Conservation (phyloP, 2,888 invertebrate genomes). For the Volucella zonaria region DNA sequence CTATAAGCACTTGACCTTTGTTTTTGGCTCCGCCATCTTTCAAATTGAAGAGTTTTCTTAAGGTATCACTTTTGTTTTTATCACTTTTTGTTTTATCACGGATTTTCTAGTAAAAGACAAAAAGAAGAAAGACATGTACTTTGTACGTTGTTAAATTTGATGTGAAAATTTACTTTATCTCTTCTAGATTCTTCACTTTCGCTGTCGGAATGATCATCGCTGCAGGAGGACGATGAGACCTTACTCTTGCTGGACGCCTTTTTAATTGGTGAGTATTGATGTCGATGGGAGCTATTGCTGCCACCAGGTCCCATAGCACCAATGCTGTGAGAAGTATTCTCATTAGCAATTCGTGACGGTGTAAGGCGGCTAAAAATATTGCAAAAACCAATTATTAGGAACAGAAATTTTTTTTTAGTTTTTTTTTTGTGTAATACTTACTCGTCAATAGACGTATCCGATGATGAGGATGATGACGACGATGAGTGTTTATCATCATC, state of each 20-base stretch:
- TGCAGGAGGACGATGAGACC: conserved; percentile 71
- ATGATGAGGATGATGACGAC: conserved; percentile 75
- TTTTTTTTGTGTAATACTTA: conserved; percentile 17
- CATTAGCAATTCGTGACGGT: conserved; percentile 60
- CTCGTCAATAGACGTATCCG: conserved; percentile 72
- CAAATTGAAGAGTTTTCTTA: conserved; percentile 87
- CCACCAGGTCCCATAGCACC: conserved; percentile 67
- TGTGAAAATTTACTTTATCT: conserved; percentile 72
- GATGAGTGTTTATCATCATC: conserved; percentile 75
- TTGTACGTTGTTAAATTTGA: neutral
- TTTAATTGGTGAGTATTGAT: conserved; percentile 76
- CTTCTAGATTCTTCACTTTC: conserved; percentile 77
- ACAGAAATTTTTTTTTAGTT: neutral
- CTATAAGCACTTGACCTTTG: conserved; percentile 89
- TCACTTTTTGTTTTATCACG: conserved; percentile 83
- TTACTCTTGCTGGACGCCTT: conserved; percentile 76
- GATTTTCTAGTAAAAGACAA: conserved; percentile 75
- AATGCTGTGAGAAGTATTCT: conserved; percentile 47
- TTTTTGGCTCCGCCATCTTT: conserved; percentile 89
- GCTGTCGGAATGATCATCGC: conserved; percentile 76
- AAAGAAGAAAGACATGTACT: neutral
- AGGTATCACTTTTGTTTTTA: conserved; percentile 88
- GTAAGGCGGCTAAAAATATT: conserved; percentile 64
- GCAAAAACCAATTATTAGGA: neutral
- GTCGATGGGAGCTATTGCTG: conserved; percentile 69